A percentile compares a stretch with the other conserved stretches of the same genome.
Conservation (phyloP, 1,140 invertebrate species). For the Cherax quadricarinatus region DNA sequence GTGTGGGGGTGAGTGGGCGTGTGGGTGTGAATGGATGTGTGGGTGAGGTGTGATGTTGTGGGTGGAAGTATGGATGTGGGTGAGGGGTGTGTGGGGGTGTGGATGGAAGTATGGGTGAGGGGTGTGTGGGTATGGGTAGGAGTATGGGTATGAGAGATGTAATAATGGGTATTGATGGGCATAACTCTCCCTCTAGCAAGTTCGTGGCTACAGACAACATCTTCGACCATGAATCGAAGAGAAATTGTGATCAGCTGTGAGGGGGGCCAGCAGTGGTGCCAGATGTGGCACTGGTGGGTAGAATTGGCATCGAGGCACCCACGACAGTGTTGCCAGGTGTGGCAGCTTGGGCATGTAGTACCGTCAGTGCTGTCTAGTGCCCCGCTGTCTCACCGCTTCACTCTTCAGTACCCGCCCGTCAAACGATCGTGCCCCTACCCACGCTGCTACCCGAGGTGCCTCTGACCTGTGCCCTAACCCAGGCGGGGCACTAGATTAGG, state of each 20-base stretch:
- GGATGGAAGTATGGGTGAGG: no score
- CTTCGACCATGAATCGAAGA: background rate
- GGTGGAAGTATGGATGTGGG: no score
- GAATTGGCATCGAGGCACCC: conserved; percentile 54
- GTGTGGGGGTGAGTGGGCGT: no score
- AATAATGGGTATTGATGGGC: no score
- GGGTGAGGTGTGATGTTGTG: no score
- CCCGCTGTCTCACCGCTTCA: conserved; percentile 45
- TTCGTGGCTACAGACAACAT: no score
- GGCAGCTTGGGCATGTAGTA: conserved; percentile 62
- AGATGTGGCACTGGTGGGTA: conserved; percentile 20
- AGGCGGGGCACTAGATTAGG: background rate
- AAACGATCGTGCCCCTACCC: conserved; percentile 2
- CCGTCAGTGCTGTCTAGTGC: conserved; percentile 63
- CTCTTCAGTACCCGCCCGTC: conserved; percentile 9
- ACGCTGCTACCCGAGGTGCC: background rate
- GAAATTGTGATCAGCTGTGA: conserved; percentile 42
- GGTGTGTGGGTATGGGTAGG: no score
- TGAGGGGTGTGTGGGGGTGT: no score
- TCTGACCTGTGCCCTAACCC: background rate
- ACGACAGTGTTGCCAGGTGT: conserved; percentile 62
- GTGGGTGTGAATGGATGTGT: no score
- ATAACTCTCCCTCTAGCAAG: no score
- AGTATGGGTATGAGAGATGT: no score
- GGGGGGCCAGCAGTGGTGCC: background rate